Conservation (phyloP, 2,797 vertebrate genomes). For the Rhinophrynus dorsalis region DNA sequence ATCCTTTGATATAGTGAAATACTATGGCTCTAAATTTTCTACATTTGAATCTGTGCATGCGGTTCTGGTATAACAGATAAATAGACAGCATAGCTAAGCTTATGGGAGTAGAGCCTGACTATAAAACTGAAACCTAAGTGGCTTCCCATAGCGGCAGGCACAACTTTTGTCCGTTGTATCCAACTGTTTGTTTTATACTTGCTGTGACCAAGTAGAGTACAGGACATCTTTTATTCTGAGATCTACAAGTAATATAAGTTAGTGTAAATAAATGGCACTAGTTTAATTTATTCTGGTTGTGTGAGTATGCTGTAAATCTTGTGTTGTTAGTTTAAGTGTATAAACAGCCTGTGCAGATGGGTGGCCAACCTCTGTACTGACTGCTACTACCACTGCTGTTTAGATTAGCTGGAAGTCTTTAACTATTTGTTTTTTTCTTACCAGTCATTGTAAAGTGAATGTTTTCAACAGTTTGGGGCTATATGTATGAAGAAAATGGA, state of each 20-base stretch:
- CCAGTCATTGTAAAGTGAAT: conserved; percentile 30
- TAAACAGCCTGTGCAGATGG: conserved; percentile 35
- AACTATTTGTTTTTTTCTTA: conserved; percentile 18
- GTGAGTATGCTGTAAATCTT: conserved; percentile 42
- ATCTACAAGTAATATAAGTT: conserved; percentile 45
- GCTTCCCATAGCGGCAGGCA: neutral
- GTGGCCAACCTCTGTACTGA: conserved; percentile 37
- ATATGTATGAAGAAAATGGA: too few species aligned
- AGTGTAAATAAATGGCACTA: conserved; percentile 32
- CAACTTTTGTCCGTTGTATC: conserved; percentile 9
- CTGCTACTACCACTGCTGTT: conserved; percentile 29
- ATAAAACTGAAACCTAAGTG: neutral
- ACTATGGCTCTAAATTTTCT: neutral
- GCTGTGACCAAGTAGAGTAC: conserved; percentile 6
- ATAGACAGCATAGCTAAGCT: neutral
- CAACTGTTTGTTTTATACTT: conserved; percentile 30
- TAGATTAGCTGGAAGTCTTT: conserved; percentile 44
- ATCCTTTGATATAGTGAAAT: neutral
- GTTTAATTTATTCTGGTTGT: conserved; percentile 40
- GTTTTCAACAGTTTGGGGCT: conserved; percentile 30
- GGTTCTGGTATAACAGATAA: neutral
- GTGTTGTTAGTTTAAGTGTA: conserved; percentile 45
- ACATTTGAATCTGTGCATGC: neutral
- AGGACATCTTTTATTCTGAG: conserved; percentile 9
- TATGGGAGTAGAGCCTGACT: neutral